phyloP scores from a whole-genome alignment of 1,140 invertebrate genomes.

The Drosophila guanche region DNA sequence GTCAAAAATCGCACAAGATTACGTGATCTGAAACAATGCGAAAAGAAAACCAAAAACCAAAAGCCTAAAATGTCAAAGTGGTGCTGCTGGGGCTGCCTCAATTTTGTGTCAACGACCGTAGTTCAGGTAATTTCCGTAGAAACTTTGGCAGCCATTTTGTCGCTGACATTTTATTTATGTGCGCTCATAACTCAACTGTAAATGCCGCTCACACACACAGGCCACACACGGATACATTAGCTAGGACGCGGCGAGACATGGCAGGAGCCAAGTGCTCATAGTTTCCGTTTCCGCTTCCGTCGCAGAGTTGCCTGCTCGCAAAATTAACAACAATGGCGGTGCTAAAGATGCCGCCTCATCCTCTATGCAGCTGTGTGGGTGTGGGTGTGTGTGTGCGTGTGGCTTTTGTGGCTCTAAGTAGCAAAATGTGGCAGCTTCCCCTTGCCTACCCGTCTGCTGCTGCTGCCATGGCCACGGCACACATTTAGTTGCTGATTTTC shows the following conservation, averaged over 20 bases:
- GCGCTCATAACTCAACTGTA: constrained; percentile 78
- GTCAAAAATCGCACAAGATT: constrained; percentile 26
- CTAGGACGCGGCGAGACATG: constrained; percentile 34
- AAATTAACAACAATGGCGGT: constrained; percentile 81
- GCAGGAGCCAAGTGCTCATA: constrained; percentile 70
- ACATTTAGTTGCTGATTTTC: constrained; percentile 73
- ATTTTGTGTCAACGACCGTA: constrained; percentile 77
- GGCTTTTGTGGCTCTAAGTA: constrained; percentile 81
- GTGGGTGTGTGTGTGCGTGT: constrained; percentile 44
- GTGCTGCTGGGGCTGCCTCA: constrained; percentile 37
- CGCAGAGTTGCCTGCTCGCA: constrained; percentile 65
- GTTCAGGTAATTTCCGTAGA: constrained; percentile 75
- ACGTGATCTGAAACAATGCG: constrained; percentile 30
- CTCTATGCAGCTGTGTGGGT: constrained; percentile 4
- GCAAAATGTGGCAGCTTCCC: constrained; percentile 60
- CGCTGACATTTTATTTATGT: constrained; percentile 79
- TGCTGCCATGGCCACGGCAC: background rate
- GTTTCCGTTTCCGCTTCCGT: constrained; percentile 80
- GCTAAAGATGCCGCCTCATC: constrained; percentile 72
- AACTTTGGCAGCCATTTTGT: constrained; percentile 77
- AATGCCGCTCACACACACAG: constrained; percentile 54
- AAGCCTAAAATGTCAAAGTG: constrained; percentile 46
- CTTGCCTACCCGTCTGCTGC: background rate
- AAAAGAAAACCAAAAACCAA: background rate
- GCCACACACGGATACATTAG: constrained; percentile 52